Evolutionary conservation across 2,113 vertebrate species (phyloP), one percentile per base, ranked within the genome.

Genomic region (Romanogobio albipinnatus): DNA sequence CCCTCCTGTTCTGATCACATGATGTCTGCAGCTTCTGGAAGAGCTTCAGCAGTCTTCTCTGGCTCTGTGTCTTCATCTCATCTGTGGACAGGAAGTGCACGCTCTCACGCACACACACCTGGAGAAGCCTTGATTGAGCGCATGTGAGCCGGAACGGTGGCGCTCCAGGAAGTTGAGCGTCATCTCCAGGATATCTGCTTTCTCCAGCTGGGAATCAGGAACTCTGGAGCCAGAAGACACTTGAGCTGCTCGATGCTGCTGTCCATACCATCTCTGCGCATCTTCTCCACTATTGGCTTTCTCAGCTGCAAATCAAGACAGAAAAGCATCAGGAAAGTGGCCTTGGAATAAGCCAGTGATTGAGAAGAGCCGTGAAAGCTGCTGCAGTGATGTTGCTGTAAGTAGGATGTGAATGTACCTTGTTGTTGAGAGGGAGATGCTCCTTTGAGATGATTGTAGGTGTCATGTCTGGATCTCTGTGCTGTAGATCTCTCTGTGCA

Each of bases 151-250:
- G 62, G 26, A 33, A 15, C 29, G 5, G 53, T 64, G 6, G 39
- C 6, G 39, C 39, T 39, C 39, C 39, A 39, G 39, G 39, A 7
- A 39, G 76, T 62, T 88, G 19, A 92, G 90, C 0, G 87, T 86
- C 90, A 91, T 92, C 89, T 94, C 92, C 91, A 85, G 90, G 87
- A 93, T 89, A 77, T 93, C 91, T 64, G 91, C 58, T 91, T 94
- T 94, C 90, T 94, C 91, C 88, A 93, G 89, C 90, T 93, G 93
- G 89, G 88, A 93, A 86, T 94, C 91, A 58, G 88, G 86, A 89
- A 51, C 86, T 93, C 90, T 90, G 74, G 87, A 90, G 71, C 81
- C 91, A 94, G 88, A 33, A 91, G 89, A 91, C 80, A 89, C 92
- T 93, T 93, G 87, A 93, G 89, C 87, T 92, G 79, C 84, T 91